Conservation (phyloP, 2,888 invertebrate genomes). For the Eupithecia vulgata region DNA sequence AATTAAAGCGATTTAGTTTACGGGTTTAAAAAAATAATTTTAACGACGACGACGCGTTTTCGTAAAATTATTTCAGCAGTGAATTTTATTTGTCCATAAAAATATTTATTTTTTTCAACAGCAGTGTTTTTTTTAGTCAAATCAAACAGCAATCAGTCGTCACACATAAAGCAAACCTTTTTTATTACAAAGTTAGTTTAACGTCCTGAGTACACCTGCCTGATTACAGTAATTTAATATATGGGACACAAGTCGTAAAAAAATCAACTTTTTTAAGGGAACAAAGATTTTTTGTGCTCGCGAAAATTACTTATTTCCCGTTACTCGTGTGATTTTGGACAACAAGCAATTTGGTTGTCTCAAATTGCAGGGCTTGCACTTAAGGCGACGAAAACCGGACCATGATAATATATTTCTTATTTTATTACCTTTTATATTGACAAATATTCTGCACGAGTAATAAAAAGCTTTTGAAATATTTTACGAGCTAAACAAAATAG, state of each 20-base stretch:
- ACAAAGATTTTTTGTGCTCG: conserved; percentile 24
- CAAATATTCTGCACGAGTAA: conserved; percentile 40
- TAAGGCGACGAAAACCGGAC: conserved; percentile 44
- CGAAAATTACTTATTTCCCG: conserved; percentile 45
- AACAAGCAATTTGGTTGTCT: conserved; percentile 41
- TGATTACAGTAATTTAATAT: conserved; percentile 17
- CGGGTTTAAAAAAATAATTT: background rate
- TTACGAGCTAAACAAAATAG: conserved; percentile 5
- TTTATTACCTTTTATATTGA: conserved; percentile 49
- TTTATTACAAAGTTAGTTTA: background rate
- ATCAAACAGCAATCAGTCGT: too few species aligned
- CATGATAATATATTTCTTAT: conserved; percentile 46
- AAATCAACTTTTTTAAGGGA: conserved; percentile 13
- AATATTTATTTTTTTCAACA: background rate
- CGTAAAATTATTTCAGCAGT: background rate
- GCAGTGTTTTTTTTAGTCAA: background rate
- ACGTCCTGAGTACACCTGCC: conserved; percentile 10
- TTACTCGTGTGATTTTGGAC: conserved; percentile 45
- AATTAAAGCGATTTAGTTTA: background rate
- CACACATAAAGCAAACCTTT: background rate
- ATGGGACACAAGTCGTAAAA: conserved; percentile 12
- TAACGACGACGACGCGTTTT: background rate
- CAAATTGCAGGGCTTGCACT: conserved; percentile 41
- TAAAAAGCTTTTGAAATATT: conserved; percentile 20
- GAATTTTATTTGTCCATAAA: background rate